These are phyloP conservation scores for Patella pellucida DNA, from an alignment of 2,888 invertebrate genomes.

Conservation along the genomic window DNA sequence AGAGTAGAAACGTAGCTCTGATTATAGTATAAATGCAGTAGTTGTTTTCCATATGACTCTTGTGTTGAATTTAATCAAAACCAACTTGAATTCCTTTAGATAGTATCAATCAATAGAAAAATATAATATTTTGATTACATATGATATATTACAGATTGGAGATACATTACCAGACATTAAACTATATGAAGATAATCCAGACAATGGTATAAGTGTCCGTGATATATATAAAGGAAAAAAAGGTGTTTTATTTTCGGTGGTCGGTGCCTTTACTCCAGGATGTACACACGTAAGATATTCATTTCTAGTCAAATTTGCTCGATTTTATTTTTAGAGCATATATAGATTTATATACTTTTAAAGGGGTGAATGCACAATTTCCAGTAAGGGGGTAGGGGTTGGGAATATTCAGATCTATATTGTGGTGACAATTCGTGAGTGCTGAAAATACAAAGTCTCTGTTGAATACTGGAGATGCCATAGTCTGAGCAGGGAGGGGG, in stretches of 20 bases:
- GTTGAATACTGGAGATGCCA: too few species aligned
- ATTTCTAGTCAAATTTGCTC: not conserved
- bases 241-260: constrained; percentile 89
- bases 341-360: not conserved
- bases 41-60: too few species aligned
- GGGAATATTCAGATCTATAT: not conserved
- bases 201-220: constrained; percentile 85
- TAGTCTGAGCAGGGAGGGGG: too few species aligned
- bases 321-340: not conserved
- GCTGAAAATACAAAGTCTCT: too few species aligned
- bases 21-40: too few species aligned
- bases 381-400: not conserved
- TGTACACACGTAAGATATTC: constrained; percentile 81
- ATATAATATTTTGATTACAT: too few species aligned
- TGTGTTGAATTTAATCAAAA: too few species aligned
- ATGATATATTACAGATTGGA: constrained; percentile 79
- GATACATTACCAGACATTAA: constrained; percentile 84
- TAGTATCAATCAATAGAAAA: too few species aligned
- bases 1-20: too few species aligned
- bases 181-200: constrained; percentile 87
- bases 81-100: too few species aligned
- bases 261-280: constrained; percentile 95
- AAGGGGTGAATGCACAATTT: not conserved
- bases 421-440: too few species aligned
- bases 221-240: constrained; percentile 86